phyloP scores from a whole-genome alignment of 2,888 invertebrate genomes.

The Ferrisia virgata region DNA sequence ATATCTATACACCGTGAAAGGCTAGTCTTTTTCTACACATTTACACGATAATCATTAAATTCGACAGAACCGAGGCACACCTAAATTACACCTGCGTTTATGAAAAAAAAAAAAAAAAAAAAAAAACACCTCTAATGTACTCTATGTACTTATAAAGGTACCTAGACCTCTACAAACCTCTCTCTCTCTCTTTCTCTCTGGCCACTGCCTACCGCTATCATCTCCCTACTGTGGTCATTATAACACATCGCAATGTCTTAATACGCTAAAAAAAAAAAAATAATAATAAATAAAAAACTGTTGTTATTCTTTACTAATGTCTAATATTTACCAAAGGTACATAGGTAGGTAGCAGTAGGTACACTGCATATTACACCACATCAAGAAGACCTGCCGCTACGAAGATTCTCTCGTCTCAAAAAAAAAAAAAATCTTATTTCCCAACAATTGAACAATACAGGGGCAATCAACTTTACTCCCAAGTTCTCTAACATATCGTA shows the following conservation, averaged over 20 bases:
- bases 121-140: not conserved
- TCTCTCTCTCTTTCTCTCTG: no score
- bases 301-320: not conserved
- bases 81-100: conserved; percentile 29
- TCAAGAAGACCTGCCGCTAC: not conserved
- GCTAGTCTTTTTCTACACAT: not conserved
- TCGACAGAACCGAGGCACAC: conserved; percentile 14
- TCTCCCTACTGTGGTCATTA: not conserved
- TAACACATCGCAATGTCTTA: conserved; percentile 5
- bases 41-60: conserved; percentile 21
- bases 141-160: no score
- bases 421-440: not conserved
- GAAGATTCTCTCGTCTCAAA: not conserved
- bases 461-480: no score
- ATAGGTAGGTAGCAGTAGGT: no score
- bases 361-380: not conserved
- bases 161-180: no score
- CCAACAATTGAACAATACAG: no score
- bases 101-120: not conserved
- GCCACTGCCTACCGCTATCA: no score
- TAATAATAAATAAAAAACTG: no score
- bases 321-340: not conserved
- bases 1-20: not conserved
- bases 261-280: not conserved
- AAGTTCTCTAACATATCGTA: no score